Percentiles rank a stretch among this genome's conserved stretches.
Conservation (phyloP, 1,140 invertebrate genomes). For the Dufourea novaeangliae region DNA sequence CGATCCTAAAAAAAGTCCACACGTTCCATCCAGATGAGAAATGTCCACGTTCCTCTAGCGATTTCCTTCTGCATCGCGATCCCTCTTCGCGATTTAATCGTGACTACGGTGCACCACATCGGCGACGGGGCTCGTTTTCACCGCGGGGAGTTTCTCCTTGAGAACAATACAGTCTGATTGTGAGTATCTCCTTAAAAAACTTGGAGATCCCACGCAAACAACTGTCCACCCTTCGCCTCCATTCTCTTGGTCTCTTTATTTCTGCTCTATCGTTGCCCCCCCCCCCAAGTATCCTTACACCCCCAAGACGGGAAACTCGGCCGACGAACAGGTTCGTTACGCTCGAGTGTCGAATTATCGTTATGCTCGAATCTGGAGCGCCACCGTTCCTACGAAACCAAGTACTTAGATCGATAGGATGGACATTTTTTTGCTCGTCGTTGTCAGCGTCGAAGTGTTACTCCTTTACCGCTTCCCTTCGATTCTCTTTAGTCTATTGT, state of each 20-base stretch:
- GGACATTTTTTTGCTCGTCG: not conserved
- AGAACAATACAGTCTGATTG: slow-evolving; percentile 76
- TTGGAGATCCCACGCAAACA: slow-evolving; percentile 48
- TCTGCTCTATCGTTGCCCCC: not conserved
- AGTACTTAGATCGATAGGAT: slow-evolving; percentile 48
- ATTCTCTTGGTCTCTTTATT: not conserved
- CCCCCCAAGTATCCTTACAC: slow-evolving; percentile 3
- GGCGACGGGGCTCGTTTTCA: slow-evolving; percentile 73
- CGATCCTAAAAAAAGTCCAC: no score
- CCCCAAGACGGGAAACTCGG: not conserved
- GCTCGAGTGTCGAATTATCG: slow-evolving; percentile 62
- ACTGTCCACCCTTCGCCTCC: not conserved
- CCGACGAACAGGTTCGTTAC: slow-evolving; percentile 55
- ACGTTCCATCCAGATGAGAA: no score
- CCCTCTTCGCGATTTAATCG: slow-evolving; percentile 48
- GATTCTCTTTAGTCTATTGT: not conserved
- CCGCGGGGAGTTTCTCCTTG: slow-evolving; percentile 69
- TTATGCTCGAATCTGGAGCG: slow-evolving; percentile 63
- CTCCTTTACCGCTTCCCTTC: no score
- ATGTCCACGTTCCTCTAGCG: not conserved
- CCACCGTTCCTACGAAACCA: slow-evolving; percentile 9
- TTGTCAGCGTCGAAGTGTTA: not conserved
- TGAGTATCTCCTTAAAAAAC: slow-evolving; percentile 67
- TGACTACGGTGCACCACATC: slow-evolving; percentile 44
- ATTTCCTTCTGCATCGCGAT: slow-evolving; percentile 55